Evolutionary conservation across 2,113 vertebrate species (phyloP).

Genomic region (Peromyscus polionotus): DNA sequence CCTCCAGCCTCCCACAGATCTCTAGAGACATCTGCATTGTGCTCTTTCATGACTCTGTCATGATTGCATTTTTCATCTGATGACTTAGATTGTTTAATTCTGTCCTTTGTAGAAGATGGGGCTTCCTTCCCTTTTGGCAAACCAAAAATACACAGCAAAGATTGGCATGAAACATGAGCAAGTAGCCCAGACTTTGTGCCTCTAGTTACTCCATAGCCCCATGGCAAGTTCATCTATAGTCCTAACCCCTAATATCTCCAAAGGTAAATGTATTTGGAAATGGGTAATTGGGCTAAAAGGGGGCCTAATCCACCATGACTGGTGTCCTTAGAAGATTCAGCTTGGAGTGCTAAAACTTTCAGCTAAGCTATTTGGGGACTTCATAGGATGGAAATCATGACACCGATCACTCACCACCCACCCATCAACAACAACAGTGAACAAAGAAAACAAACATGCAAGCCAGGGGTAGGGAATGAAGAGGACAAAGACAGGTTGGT

Average conservation of each 20-base stretch:
- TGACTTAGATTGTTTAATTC: not conserved
- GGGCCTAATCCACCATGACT: not conserved
- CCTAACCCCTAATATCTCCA: not conserved
- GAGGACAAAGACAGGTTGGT: fast-evolving
- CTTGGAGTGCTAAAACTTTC: not conserved
- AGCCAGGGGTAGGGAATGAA: not conserved
- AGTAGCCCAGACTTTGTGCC: not conserved
- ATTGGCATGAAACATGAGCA: not conserved
- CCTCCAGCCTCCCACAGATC: not conserved
- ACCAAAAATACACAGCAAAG: not conserved
- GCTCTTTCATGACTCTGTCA: not conserved
- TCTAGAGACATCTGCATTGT: not conserved
- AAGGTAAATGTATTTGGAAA: not conserved
- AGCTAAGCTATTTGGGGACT: not conserved
- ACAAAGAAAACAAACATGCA: not conserved
- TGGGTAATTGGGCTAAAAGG: not conserved
- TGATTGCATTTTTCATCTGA: not conserved
- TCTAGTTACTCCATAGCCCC: not conserved
- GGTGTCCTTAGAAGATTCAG: not conserved
- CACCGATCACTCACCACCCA: not conserved
- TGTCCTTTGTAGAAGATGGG: not conserved
- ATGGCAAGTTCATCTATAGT: not conserved
- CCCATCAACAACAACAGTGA: not conserved
- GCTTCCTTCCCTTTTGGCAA: conserved; percentile 21
- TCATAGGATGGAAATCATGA: too few species aligned